Conservation (phyloP, 2,888 invertebrate genomes). For the Andrena haemorrhoa region DNA sequence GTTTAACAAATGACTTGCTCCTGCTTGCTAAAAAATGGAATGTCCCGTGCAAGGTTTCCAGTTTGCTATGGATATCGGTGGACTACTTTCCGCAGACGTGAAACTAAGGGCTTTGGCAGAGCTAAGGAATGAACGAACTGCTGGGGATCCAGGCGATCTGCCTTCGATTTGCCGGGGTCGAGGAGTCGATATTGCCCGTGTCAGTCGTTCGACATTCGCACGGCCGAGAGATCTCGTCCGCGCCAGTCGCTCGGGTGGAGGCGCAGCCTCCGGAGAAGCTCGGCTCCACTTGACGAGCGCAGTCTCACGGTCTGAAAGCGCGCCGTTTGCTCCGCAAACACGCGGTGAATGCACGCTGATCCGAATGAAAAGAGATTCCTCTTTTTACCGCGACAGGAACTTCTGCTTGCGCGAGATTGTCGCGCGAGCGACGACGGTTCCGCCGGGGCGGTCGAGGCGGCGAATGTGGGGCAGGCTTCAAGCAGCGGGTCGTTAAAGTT, state of each 20-base stretch:
- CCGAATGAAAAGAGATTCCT: constrained; percentile 30
- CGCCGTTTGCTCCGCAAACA: constrained; percentile 47
- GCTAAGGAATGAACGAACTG: not conserved
- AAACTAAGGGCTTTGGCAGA: not conserved
- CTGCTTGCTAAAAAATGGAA: no score
- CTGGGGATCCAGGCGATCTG: not conserved
- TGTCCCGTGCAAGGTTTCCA: no score
- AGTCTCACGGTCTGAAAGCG: constrained; percentile 14
- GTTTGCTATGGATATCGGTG: no score
- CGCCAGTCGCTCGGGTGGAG: constrained; percentile 6
- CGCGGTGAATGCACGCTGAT: constrained; percentile 51
- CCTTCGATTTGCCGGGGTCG: not conserved
- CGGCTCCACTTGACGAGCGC: constrained; percentile 9
- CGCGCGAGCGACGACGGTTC: not conserved
- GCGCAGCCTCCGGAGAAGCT: constrained; percentile 30
- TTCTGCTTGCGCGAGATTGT: constrained; percentile 15
- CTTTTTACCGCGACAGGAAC: constrained; percentile 28
- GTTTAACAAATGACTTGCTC: no score
- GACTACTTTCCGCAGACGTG: not conserved
- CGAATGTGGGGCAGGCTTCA: constrained; percentile 29
- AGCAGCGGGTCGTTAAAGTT: not conserved
- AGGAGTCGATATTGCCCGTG: not conserved
- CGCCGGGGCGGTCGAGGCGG: constrained; percentile 23
- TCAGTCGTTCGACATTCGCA: constrained; percentile 8
- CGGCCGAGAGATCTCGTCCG: not conserved